Evolutionary conservation across 2,888 invertebrate species (phyloP).

Genomic region (Ctena decussata): DNA sequence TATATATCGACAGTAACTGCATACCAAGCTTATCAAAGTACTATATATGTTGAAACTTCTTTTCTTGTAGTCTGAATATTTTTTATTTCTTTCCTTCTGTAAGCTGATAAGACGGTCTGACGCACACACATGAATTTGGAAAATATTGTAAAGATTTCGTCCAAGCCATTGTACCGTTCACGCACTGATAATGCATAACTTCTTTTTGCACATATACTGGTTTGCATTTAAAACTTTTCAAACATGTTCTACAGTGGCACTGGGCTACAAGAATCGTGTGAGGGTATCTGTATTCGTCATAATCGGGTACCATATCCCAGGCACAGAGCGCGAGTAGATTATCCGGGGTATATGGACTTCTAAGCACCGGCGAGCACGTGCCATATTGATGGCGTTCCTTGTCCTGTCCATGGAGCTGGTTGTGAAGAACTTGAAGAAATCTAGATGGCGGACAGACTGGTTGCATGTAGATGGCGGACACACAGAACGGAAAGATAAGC

Average conservation of each 20-base stretch:
- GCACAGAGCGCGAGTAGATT: neutral
- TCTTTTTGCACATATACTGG: neutral
- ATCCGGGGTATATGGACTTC: neutral
- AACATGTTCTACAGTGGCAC: neutral
- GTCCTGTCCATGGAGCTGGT: neutral
- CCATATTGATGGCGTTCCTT: neutral
- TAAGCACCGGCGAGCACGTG: neutral
- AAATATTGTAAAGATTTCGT: neutral
- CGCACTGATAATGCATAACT: neutral
- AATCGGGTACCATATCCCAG: neutral
- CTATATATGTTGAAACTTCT: too few species aligned
- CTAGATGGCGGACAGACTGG: neutral
- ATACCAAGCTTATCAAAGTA: too few species aligned
- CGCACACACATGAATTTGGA: neutral
- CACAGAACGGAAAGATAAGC: neutral
- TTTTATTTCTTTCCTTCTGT: too few species aligned
- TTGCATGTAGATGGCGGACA: neutral
- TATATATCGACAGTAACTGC: too few species aligned
- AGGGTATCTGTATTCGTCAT: neutral
- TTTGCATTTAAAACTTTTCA: neutral
- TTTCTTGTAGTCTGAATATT: too few species aligned
- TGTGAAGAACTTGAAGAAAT: neutral
- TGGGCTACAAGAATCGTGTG: neutral
- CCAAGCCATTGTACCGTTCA: neutral
- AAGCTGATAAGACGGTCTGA: too few species aligned